These are phyloP conservation scores for Cylindroiulus punctatus DNA, from an alignment of 2,888 invertebrate genomes.

Conservation along the genomic window DNA sequence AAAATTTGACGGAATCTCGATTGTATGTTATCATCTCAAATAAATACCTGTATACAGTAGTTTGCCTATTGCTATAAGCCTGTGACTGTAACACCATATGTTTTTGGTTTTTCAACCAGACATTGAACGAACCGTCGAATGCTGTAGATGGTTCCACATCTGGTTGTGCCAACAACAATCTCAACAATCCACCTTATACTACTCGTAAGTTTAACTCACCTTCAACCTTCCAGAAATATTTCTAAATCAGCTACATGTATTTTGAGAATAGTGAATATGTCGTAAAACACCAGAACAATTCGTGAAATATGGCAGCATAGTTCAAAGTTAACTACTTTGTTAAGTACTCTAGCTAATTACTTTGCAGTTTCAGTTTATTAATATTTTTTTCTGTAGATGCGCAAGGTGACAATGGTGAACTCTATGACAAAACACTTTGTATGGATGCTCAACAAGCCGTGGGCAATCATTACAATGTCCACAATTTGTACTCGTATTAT, in stretches of 20 bases:
- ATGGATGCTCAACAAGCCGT: constrained; percentile 59
- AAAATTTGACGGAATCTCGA: constrained; percentile 66
- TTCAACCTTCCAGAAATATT: background rate
- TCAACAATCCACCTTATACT: constrained; percentile 61
- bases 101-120: constrained; percentile 58
- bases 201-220: constrained; percentile 59
- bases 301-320: no score
- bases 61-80: no score
- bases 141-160: constrained; percentile 62
- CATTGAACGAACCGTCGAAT: constrained; percentile 68
- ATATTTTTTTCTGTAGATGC: background rate
- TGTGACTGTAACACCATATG: no score
- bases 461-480: constrained; percentile 63
- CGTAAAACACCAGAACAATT: no score
- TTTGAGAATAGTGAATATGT: no score
- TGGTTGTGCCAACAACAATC: constrained; percentile 59
- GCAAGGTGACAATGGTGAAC: background rate
- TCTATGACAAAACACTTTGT: constrained; percentile 60
- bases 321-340: no score
- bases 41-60: no score
- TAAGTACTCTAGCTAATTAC: no score
- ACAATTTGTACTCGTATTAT: constrained; percentile 62
- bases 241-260: no score
- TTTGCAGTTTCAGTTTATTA: no score
- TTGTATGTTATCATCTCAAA: constrained; percentile 60